Conservation (phyloP, 1,140 invertebrate species). For the Platorchestia sp. region DNA sequence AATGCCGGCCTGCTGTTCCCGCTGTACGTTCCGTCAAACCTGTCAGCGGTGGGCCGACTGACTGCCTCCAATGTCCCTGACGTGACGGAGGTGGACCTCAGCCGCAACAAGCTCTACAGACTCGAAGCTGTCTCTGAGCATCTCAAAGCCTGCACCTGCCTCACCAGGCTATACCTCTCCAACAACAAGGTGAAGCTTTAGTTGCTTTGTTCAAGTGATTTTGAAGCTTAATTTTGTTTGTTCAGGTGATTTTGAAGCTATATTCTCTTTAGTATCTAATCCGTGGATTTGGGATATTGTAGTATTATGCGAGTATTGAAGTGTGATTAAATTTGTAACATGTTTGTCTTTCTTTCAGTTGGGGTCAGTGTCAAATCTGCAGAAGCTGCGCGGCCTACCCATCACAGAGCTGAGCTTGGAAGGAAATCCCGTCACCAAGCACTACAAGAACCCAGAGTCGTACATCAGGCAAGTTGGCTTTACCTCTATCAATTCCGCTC, state of each 20-base stretch:
- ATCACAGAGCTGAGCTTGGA: conserved; percentile 83
- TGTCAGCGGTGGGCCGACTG: conserved; percentile 81
- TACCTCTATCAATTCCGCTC: not conserved
- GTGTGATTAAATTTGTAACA: not conserved
- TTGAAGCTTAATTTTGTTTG: not conserved
- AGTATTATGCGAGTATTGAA: not conserved
- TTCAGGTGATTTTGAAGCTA: no score
- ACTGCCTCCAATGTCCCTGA: conserved; percentile 86
- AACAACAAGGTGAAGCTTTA: conserved; percentile 82
- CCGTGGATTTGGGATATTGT: not conserved
- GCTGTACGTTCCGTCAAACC: conserved; percentile 82
- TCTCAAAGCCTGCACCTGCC: conserved; percentile 77
- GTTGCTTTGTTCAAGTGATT: not conserved
- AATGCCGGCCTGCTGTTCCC: conserved; percentile 71
- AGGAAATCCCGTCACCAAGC: conserved; percentile 85
- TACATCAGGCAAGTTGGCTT: conserved; percentile 84
- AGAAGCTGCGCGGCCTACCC: conserved; percentile 79
- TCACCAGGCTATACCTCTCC: conserved; percentile 85
- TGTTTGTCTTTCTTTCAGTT: not conserved
- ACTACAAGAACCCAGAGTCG: conserved; percentile 81
- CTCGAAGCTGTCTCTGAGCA: conserved; percentile 79
- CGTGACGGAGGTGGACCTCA: conserved; percentile 84
- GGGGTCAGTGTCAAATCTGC: conserved; percentile 77
- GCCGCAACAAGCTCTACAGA: conserved; percentile 82
- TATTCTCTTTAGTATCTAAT: not conserved